Base-by-base conservation (phyloP, 2,888 invertebrate genomes). In the Frankliniella fusca region DNA sequence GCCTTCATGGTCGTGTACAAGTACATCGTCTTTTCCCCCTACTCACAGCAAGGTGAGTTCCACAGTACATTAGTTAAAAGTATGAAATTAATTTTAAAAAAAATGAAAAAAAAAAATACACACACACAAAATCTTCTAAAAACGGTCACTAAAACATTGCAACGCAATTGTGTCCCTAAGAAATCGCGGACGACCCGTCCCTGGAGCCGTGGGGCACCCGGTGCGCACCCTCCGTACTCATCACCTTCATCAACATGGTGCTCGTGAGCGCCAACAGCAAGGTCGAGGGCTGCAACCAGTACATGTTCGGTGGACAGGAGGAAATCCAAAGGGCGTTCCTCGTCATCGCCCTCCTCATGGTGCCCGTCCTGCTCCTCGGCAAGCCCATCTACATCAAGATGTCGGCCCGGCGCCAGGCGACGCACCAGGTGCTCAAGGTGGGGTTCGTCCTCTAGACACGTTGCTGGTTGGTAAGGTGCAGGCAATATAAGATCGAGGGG, bases 1-100 rank as follows among this genome's bases (percentile, higher is more conserved):
- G 94, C 95, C 48, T 91, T 94, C 85, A 92, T 98, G 91, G 95
- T 98, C 92, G 94, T 98, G 89, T 92, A 92, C 88, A 98, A 99
- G 87, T 98, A 97, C 97, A 85, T 94, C 79, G 88, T 91, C 81
- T 97, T 38, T 5, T 3, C 3, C 38, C 38, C 94, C 88, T 90
- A 86, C 81, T 87, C 88, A 18, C 86, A 87, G 83, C 85, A 86
- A 61, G 81, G 88, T 88, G 87, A 87, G 87, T 86, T 84, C 83
- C 70, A 61, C n/a, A n/a, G n/a, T n/a, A n/a, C n/a, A n/a, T n/a
- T n/a, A n/a, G n/a, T n/a, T n/a, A n/a, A n/a, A n/a, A n/a, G n/a
- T n/a, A n/a, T n/a, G n/a, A n/a, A n/a, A n/a, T n/a, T n/a, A n/a
- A n/a, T n/a, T n/a, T n/a, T n/a, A n/a, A n/a, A n/a, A n/a, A n/a